Percentiles rank a stretch among this genome's conserved stretches.
These are phyloP conservation scores for Drosophila eohydei DNA, from an alignment of 2,888 invertebrate genomes.

Conservation along the genomic window DNA sequence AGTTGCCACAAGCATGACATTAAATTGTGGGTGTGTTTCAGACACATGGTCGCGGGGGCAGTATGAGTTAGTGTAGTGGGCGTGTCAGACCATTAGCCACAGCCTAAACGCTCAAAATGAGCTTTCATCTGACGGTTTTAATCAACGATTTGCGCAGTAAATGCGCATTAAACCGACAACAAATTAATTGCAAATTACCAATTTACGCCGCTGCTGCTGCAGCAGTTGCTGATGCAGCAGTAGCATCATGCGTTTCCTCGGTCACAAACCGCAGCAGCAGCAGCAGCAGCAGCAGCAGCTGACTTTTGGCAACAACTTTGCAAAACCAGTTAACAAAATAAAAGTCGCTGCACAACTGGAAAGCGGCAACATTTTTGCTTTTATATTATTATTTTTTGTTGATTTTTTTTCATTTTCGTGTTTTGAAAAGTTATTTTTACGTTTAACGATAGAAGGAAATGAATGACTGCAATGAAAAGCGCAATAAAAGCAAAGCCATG, in stretches of 20 bases:
- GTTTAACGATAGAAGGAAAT: slow-evolving; percentile 77
- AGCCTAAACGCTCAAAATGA: slow-evolving; percentile 55
- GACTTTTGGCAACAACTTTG: slow-evolving; percentile 55
- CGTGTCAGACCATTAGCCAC: slow-evolving; percentile 43
- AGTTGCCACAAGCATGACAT: slow-evolving; percentile 42
- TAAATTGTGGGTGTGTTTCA: slow-evolving; percentile 55
- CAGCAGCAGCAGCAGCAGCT: slow-evolving; percentile 36
- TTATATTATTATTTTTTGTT: slow-evolving; percentile 22
- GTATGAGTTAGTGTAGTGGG: slow-evolving; percentile 13
- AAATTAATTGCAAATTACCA: slow-evolving; percentile 75
- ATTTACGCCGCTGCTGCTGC: slow-evolving; percentile 49
- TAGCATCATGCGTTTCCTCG: slow-evolving; percentile 67
- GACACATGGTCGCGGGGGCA: neutral
- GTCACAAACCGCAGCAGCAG: slow-evolving; percentile 45
- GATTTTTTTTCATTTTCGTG: slow-evolving; percentile 4
- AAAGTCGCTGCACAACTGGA: slow-evolving; percentile 64
- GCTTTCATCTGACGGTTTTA: slow-evolving; percentile 60
- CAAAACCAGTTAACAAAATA: slow-evolving; percentile 59
- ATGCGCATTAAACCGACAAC: slow-evolving; percentile 65
- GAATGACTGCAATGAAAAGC: slow-evolving; percentile 64
- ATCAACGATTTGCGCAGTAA: slow-evolving; percentile 70
- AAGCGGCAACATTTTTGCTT: slow-evolving; percentile 48
- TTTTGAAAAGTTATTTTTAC: slow-evolving; percentile 50
- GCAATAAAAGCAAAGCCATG: slow-evolving; percentile 46
- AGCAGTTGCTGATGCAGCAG: slow-evolving; percentile 16